A percentile compares a stretch with the other conserved stretches of the same genome.
phyloP scores from a whole-genome alignment of 2,888 invertebrate genomes.

The Hypsopygia costalis region DNA sequence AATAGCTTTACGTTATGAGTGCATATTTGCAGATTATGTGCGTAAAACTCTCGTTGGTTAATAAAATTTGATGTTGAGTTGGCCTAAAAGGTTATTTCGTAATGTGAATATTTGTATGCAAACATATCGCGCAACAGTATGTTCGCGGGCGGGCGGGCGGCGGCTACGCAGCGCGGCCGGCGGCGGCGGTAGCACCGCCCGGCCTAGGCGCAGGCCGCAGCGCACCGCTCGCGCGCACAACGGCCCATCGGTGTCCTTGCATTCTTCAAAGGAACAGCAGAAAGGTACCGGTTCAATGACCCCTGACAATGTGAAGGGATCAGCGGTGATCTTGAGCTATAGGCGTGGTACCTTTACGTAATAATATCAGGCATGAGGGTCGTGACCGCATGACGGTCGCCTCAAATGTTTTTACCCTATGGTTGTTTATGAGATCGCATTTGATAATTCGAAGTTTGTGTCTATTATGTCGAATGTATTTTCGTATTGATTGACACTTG shows the following conservation, averaged over 20 bases:
- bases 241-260: constrained; percentile 67
- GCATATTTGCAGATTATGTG: constrained; percentile 13
- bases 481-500: constrained; percentile 16
- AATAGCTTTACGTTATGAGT: constrained; percentile 3
- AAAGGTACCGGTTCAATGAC: constrained; percentile 71
- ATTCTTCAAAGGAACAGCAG: constrained; percentile 65
- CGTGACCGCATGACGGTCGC: constrained; percentile 49
- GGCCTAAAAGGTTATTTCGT: constrained; percentile 51
- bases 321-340: constrained; percentile 45
- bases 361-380: constrained; percentile 51
- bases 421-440: background rate
- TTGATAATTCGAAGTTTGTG: background rate
- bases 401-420: constrained; percentile 17
- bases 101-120: constrained; percentile 46
- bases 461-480: constrained; percentile 3
- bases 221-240: constrained; percentile 22
- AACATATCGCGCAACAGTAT: constrained; percentile 38
- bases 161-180: constrained; percentile 14
- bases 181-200: constrained; percentile 14
- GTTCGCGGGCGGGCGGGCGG: constrained; percentile 24
- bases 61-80: constrained; percentile 20
- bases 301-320: constrained; percentile 72
- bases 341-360: constrained; percentile 61
- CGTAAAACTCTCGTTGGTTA: constrained; percentile 7
- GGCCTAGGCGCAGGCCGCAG: constrained; percentile 11